Evolutionary conservation across 2,797 vertebrate species (phyloP).

Genomic region (Acipenser transmontanus): DNA sequence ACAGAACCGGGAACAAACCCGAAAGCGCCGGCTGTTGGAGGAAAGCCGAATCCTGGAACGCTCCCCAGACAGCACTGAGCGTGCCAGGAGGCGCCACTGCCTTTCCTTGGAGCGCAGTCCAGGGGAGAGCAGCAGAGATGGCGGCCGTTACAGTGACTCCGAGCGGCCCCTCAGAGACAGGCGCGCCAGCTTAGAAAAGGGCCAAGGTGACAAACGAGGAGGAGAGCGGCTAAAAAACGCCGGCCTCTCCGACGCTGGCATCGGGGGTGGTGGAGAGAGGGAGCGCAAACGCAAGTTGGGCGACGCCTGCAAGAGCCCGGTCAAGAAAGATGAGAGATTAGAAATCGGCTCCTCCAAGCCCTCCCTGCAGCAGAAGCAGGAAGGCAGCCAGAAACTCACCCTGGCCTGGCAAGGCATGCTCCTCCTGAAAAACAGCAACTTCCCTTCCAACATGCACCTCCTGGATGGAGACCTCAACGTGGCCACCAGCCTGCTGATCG

Average conservation of each 20-base stretch:
- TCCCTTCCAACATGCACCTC: conserved; percentile 96
- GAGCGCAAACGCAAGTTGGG: conserved; percentile 67
- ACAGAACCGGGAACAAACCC: conserved; percentile 74
- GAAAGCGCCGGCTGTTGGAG: conserved; percentile 79
- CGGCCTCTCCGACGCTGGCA: conserved; percentile 26
- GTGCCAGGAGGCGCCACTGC: conserved; percentile 79
- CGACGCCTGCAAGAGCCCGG: conserved; percentile 68
- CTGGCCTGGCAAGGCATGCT: conserved; percentile 96
- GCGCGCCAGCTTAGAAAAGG: conserved; percentile 72
- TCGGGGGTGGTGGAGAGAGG: conserved; percentile 14
- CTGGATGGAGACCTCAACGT: conserved; percentile 87
- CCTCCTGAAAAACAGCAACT: conserved; percentile 95
- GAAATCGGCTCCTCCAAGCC: conserved; percentile 52
- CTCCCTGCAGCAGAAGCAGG: conserved; percentile 49
- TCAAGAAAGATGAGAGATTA: conserved; percentile 66
- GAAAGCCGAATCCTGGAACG: conserved; percentile 84
- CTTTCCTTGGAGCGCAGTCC: conserved; percentile 75
- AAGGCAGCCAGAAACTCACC: conserved; percentile 70
- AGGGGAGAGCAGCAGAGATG: conserved; percentile 78
- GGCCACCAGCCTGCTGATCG: conserved; percentile 82
- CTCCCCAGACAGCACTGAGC: conserved; percentile 85
- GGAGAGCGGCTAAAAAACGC: conserved; percentile 46
- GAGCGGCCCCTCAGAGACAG: conserved; percentile 76
- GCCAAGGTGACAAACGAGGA: conserved; percentile 66
- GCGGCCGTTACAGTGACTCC: conserved; percentile 79